Base-by-base conservation (phyloP, 2,888 invertebrate genomes). In the Sminthurides aquaticus region DNA sequence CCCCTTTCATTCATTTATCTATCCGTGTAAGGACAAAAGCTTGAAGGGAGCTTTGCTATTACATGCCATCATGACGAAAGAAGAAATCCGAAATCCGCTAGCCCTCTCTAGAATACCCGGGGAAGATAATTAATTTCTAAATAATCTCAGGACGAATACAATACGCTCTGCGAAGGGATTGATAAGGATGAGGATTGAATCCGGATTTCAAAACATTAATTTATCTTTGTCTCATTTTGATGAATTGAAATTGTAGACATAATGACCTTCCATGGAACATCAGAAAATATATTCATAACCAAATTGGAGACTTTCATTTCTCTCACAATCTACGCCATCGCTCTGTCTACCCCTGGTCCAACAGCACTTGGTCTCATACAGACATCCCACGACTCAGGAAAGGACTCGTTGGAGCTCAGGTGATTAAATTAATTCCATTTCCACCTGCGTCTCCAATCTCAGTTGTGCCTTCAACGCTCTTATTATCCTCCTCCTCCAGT, bases 331-430 rank as follows among this genome's bases (percentile, higher is more conserved):
- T 78, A 26, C 69, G 62, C 5, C 24, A 43, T n/a, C 25, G 69
- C 25, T 54, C 62, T 2, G 70, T 73, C 43, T 73, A 75, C 18
- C 76, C 76, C 0, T 78, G 77, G 77, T 71, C 74, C 57, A 71
- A 67, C 56, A 76, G 72, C 71, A 76, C 70, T 67, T 79, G 76
- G 76, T 76, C 77, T 18, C 80, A 81, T 64, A 82, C 81, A 1
- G 82, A 82, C 71, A 78, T 81, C 15, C 79, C 79, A 0, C 69
- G 81, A 34, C 74, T 81, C 22, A 69, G 77, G 22, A 66, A 75
- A 58, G 81, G 81, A 1, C 76, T 75, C 61, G 76, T 82, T 1
- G 80, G 79, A 2, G 81, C 79, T 28, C 81, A 81, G 76, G 78
- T 78, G 69, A 70, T 34, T 5, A 34, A 5, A 34, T 34, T 34